phyloP scores from a whole-genome alignment of 2,113 vertebrate genomes.

The Nothoprocta pentlandii region DNA sequence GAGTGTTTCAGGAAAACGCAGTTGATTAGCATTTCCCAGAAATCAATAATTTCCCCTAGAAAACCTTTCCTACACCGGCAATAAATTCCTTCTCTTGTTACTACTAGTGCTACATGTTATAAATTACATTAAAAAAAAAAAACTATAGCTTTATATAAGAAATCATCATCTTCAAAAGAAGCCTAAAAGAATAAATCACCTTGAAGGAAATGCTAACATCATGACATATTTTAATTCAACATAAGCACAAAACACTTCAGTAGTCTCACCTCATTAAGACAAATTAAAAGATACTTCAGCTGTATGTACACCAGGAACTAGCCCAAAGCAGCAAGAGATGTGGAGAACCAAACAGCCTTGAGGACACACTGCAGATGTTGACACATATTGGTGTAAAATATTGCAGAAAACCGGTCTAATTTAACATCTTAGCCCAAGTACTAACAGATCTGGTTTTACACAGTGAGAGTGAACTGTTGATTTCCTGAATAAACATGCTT shows the following conservation, averaged over 20 bases:
- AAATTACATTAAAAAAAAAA: neutral
- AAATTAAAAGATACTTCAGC: neutral
- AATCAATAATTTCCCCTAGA: neutral
- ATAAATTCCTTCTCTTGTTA: neutral
- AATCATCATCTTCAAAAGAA: neutral
- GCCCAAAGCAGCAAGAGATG: neutral
- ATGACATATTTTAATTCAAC: neutral
- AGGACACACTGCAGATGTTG: neutral
- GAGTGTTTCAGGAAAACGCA: neutral
- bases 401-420: neutral
- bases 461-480: neutral
- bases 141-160: neutral
- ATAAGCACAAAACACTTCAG: neutral
- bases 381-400: neutral
- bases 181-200: neutral
- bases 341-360: neutral
- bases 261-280: neutral
- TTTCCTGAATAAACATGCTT: neutral
- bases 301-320: neutral
- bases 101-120: neutral
- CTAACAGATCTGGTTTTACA: neutral
- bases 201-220: neutral
- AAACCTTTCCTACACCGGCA: neutral
- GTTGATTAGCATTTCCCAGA: neutral
- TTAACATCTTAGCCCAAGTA: accelerated